phyloP scores from a whole-genome alignment of 2,888 invertebrate genomes.

The Caprella mutica region DNA sequence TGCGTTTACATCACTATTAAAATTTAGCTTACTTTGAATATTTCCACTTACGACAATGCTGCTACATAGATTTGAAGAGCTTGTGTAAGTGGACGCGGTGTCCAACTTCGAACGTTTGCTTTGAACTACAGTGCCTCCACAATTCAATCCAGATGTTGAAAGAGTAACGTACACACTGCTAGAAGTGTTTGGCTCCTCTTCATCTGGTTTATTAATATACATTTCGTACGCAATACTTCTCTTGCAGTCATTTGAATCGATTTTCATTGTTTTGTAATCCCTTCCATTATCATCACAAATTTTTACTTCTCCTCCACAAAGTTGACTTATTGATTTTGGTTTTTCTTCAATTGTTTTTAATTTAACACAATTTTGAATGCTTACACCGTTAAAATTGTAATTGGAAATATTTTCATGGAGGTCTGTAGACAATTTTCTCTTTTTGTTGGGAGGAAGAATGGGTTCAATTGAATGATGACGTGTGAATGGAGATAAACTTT shows the following conservation, averaged over 20 bases:
- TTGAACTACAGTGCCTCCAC: conserved; percentile 63
- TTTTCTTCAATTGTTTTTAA: conserved; percentile 4
- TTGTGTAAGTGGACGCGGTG: conserved; percentile 13
- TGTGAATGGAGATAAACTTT: not conserved
- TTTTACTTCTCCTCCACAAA: conserved; percentile 68
- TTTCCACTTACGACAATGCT: too few relatives aligned
- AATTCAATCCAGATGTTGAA: conserved; percentile 59
- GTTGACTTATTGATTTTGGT: conserved; percentile 42
- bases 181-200: conserved; percentile 9
- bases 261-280: conserved; percentile 56
- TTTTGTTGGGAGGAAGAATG: conserved; percentile 14
- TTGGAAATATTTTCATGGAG: too few relatives aligned
- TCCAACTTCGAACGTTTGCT: too few relatives aligned
- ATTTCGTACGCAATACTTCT: conserved; percentile 15
- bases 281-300: conserved; percentile 58
- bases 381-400: too few relatives aligned
- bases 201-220: not conserved
- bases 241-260: conserved; percentile 46
- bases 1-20: not conserved
- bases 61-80: not conserved
- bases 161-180: conserved; percentile 54
- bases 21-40: too few relatives aligned
- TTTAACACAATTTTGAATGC: not conserved
- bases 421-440: conserved; percentile 15
- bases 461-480: conserved; percentile 16